A percentile compares a stretch with the other conserved stretches of the same genome.
Conservation (phyloP, 2,888 invertebrate genomes). For the Rhingia campestris region DNA sequence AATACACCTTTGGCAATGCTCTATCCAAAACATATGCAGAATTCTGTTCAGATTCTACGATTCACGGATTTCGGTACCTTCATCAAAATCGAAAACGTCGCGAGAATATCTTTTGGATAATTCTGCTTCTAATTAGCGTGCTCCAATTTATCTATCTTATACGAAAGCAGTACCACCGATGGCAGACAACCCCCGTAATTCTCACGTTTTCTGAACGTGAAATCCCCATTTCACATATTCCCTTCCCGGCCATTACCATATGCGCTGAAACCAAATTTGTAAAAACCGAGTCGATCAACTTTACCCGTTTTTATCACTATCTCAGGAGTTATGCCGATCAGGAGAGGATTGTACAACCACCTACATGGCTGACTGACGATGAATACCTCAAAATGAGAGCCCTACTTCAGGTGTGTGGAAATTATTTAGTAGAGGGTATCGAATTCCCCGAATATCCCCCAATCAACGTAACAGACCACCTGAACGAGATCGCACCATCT, state of each 20-base stretch:
- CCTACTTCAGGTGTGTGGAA: constrained; percentile 37
- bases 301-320: constrained; percentile 22
- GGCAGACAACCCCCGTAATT: constrained; percentile 1
- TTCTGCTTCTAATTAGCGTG: background rate
- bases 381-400: constrained; percentile 33
- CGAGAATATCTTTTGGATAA: background rate
- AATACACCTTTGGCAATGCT: background rate
- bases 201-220: constrained; percentile 5
- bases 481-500: background rate
- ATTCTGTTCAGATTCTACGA: background rate
- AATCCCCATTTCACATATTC: constrained; percentile 10
- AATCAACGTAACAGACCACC: background rate
- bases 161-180: background rate
- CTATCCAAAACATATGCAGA: background rate
- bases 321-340: background rate
- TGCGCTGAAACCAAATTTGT: constrained; percentile 4
- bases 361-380: constrained; percentile 10
- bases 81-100: too few relatives aligned
- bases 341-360: background rate
- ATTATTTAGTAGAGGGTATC: background rate
- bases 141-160: background rate
- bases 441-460: constrained; percentile 10
- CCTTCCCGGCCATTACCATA: constrained; percentile 17
- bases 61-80: constrained; percentile 2
- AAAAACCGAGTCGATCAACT: background rate